Evolutionary conservation across 2,113 vertebrate genomes (phyloP).

Genomic region (Dromiciops gliroides): DNA sequence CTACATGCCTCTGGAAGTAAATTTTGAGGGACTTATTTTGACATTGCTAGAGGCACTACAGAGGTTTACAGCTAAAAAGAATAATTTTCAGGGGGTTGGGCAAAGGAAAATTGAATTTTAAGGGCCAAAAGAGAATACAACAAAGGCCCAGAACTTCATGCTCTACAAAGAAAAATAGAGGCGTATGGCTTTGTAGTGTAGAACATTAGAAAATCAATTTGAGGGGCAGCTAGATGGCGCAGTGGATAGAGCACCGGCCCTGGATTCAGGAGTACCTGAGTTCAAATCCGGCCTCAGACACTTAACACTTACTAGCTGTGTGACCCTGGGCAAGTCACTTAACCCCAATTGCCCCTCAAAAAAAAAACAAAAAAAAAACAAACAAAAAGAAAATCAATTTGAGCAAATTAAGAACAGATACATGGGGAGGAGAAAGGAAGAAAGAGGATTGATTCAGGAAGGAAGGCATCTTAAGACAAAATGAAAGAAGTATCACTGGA

Average conservation of each 20-base stretch:
- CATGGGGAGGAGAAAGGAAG: background rate
- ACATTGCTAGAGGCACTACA: background rate
- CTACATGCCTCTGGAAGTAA: background rate
- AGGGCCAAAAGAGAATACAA: background rate
- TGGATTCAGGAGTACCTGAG: no score
- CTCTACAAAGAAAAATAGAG: background rate
- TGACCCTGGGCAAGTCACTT: no score
- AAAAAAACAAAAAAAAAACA: no score
- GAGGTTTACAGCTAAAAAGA: background rate
- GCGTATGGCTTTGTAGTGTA: background rate
- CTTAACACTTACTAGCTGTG: no score
- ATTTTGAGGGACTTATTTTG: background rate
- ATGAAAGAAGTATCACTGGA: no score
- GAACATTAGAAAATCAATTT: background rate
- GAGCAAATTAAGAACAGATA: background rate
- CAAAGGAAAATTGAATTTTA: background rate
- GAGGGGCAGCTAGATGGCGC: no score
- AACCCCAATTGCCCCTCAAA: no score
- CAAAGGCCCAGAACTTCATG: background rate
- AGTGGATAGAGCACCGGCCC: no score
- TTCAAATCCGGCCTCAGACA: no score
- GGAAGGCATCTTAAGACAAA: no score
- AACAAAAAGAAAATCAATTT: background rate
- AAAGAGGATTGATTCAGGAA: no score
- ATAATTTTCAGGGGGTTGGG: background rate